Evolutionary conservation across 2,888 invertebrate genomes (phyloP), one percentile per base, ranked within the genome.

Genomic region (Euspilapteryx auroguttella): DNA sequence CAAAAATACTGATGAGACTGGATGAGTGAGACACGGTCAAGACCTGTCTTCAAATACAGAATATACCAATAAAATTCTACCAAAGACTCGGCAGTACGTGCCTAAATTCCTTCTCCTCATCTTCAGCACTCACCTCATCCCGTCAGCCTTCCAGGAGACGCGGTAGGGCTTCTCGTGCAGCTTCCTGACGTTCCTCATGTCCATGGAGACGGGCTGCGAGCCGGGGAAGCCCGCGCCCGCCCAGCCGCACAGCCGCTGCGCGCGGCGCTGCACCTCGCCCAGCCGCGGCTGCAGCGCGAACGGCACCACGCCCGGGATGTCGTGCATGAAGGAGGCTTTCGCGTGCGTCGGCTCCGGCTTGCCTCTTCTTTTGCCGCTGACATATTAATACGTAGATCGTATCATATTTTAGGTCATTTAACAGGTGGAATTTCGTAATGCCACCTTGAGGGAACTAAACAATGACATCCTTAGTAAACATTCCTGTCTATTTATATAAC

Each of bases 111-210:
- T n/a, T n/a, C n/a, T n/a, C n/a, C n/a, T n/a, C n/a, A n/a, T n/a
- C n/a, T 17, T 17, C 17, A 32, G 26, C 31, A 35, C 40, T 51
- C 54, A 90, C 87, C 94, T 85, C 17, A 89, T 91, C 21, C 99
- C 99, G 62, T 99, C 99, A 7, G 99, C 99, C 56, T 99, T 99
- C 99, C 99, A 99, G 2, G 97, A 98, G 1, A 99, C 97, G 54
- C 87, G 83, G 51, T 99, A 99, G 0, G 91, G 90, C 49, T 90
- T 90, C 38, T 85, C 65, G 15, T 81, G 77, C 3, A 99, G 63
- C 8, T 87, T 77, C 28, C 62, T 57, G 25, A 99, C 73, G 58
- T 99, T 99, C 1, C 79, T 50, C 2, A 75, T 64, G 48, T 93
- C 90, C 95, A 99, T 95, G 0, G 97, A 97, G 0, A 99, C 95